phyloP scores from a whole-genome alignment of 2,888 invertebrate species.

The Eurytoma californica region DNA sequence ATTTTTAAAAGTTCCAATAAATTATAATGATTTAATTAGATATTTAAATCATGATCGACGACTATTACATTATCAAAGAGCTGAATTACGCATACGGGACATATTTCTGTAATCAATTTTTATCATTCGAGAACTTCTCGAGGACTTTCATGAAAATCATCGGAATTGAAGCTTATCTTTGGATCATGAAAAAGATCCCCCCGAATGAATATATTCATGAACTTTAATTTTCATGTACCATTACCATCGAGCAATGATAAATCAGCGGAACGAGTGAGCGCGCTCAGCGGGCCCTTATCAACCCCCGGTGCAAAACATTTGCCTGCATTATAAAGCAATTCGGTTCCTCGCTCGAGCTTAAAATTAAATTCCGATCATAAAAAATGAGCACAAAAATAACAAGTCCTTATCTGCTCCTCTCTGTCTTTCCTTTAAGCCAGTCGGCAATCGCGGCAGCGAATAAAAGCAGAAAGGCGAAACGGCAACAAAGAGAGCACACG shows the following conservation, averaged over 20 bases:
- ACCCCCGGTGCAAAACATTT: slow-evolving; percentile 42
- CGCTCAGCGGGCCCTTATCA: slow-evolving; percentile 51
- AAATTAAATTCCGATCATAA: slow-evolving; percentile 57
- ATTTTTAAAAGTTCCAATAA: no score
- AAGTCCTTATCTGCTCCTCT: slow-evolving; percentile 45
- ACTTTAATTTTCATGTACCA: slow-evolving; percentile 55
- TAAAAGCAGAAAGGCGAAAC: slow-evolving; percentile 16
- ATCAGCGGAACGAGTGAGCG: slow-evolving; percentile 26
- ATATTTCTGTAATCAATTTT: no score
- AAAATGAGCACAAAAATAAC: slow-evolving; percentile 55
- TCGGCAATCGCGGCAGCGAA: slow-evolving; percentile 1
- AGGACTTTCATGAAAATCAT: slow-evolving; percentile 25
- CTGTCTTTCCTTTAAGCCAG: slow-evolving; percentile 33
- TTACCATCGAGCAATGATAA: slow-evolving; percentile 52
- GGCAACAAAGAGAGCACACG: neutral
- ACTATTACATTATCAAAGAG: no score
- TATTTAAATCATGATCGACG: no score
- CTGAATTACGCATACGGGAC: neutral
- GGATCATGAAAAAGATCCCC: slow-evolving; percentile 41
- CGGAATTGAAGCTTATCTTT: slow-evolving; percentile 42
- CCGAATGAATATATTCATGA: slow-evolving; percentile 56
- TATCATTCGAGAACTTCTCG: neutral
- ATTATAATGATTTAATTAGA: no score
- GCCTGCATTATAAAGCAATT: slow-evolving; percentile 55
- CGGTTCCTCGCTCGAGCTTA: slow-evolving; percentile 39